Conservation (phyloP, 2,113 vertebrate genomes). For the Ptilonorhynchus violaceus region DNA sequence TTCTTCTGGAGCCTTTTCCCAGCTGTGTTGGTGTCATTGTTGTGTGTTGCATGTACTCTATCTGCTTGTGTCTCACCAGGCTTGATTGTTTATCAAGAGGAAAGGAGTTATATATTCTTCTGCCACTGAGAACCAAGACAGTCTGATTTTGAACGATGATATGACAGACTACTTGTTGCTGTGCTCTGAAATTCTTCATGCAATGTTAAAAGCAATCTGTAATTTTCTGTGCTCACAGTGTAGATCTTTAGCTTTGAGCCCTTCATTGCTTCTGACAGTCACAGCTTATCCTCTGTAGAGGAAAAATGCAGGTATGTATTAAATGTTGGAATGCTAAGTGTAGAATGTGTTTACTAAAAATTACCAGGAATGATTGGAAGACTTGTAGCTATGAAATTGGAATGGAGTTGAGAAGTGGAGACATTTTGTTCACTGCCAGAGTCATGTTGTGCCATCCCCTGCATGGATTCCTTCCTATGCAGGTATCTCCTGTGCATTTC, state of each 20-base stretch:
- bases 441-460: neutral
- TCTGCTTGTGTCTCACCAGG: neutral
- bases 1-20: neutral
- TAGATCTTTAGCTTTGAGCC: neutral
- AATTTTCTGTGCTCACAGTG: neutral
- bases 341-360: neutral
- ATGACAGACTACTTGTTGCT: neutral
- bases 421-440: neutral
- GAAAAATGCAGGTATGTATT: neutral
- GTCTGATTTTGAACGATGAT: neutral
- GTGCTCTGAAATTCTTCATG: neutral
- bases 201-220: neutral
- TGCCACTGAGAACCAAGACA: neutral
- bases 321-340: neutral
- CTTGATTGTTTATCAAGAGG: neutral
- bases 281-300: neutral
- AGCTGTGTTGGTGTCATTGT: neutral
- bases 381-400: neutral
- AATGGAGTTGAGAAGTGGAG: neutral
- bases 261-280: neutral
- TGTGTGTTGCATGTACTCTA: neutral
- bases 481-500: neutral
- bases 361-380: neutral
- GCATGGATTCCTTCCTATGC: neutral
- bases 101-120: neutral